Conservation (phyloP, 2,797 vertebrate genomes). For the Tamandua tetradactyla region DNA sequence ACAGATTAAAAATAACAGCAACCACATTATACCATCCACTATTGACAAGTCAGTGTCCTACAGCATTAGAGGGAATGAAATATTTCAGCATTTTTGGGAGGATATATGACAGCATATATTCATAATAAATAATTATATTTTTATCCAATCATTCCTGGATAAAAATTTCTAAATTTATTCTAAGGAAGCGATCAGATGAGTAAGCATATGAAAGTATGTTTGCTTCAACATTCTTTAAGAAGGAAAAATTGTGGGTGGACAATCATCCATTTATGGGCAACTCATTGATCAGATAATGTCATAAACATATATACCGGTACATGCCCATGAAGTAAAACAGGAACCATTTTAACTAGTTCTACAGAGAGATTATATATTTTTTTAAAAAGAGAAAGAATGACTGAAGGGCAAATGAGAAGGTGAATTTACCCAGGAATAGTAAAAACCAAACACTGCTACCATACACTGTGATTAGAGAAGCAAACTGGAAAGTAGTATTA, state of each 20-base stretch:
- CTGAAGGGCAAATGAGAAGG: neutral
- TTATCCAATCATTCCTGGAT: neutral
- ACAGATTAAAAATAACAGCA: neutral
- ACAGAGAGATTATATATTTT: neutral
- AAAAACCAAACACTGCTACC: neutral
- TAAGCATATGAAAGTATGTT: neutral
- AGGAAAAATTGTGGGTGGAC: neutral
- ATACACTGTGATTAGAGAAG: neutral
- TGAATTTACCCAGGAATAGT: neutral
- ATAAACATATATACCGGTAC: neutral
- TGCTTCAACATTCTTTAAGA: neutral
- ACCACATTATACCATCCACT: neutral
- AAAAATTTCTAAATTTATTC: conserved; percentile 23
- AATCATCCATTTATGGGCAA: neutral
- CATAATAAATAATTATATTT: neutral
- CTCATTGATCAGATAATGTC: neutral
- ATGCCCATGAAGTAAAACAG: neutral
- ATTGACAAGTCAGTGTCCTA: neutral
- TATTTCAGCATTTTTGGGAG: neutral
- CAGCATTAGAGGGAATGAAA: neutral
- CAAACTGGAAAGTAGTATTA: neutral
- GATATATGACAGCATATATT: neutral
- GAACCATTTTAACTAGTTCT: neutral
- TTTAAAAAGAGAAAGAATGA: neutral
- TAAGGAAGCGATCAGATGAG: neutral